Percentiles rank a stretch among this genome's conserved stretches.
phyloP scores from a whole-genome alignment of 2,888 invertebrate species.

The Trichogramma dendrolimi region DNA sequence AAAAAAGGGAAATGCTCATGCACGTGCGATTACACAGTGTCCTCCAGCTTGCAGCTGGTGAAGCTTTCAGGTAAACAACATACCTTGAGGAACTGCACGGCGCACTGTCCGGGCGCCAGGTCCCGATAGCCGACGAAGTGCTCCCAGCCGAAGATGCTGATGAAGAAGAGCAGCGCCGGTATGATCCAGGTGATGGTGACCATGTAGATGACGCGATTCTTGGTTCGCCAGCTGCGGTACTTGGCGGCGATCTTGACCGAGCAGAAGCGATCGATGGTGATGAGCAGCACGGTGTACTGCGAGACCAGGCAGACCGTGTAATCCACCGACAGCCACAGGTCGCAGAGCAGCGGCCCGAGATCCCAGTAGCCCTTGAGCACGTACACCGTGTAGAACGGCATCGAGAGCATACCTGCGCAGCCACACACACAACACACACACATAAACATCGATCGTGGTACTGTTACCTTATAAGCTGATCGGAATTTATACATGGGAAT shows the following conservation, averaged over 20 bases:
- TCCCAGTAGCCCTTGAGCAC: constrained; percentile 96
- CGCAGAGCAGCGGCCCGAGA: constrained; percentile 90
- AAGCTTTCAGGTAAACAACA: neutral
- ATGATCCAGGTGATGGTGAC: constrained; percentile 95
- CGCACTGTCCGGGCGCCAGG: constrained; percentile 81
- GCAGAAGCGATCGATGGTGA: constrained; percentile 97
- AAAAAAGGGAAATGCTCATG: neutral
- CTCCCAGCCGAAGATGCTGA: constrained; percentile 98
- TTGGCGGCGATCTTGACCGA: constrained; percentile 97
- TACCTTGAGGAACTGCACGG: constrained; percentile 89
- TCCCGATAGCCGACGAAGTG: constrained; percentile 93
- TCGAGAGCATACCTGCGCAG: constrained; percentile 82
- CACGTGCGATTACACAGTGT: too few relatives aligned
- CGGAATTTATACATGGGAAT: neutral
- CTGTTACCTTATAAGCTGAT: neutral
- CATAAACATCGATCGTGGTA: neutral
- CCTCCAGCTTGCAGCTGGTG: neutral
- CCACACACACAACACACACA: constrained; percentile 2
- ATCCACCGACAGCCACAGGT: constrained; percentile 97
- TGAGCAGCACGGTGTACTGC: constrained; percentile 96
- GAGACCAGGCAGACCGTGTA: constrained; percentile 98
- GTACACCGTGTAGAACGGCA: constrained; percentile 98
- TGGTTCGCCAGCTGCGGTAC: constrained; percentile 95
- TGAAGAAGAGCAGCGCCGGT: constrained; percentile 92
- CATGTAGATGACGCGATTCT: constrained; percentile 90